Base-by-base conservation (phyloP, 37 sponge, comb jelly and placozoan species). In the Hexactinellida sp. region DNA sequence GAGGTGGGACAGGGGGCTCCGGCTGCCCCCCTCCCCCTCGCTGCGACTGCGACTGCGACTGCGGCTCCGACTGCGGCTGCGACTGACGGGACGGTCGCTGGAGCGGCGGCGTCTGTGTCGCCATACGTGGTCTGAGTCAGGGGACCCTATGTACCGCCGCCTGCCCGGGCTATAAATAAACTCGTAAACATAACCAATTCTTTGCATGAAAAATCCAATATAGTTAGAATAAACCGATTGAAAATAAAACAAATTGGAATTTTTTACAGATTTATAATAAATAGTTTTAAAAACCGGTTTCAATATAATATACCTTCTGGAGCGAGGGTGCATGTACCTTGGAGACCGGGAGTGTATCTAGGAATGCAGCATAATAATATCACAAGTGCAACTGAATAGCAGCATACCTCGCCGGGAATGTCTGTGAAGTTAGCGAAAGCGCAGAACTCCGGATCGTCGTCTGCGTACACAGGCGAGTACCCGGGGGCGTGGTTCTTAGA, bases 351-450 rank as follows among this genome's bases (percentile, higher is more conserved):
- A 63, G 21, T 63, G 21, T 5, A 63, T n/a, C 76, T 63, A n/a
- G 19, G 13, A 63, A 41, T 16, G 13, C 10, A 13, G 47, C 13
- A 41, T 41, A 13, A 16, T 41, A 41, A 5, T 16, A 41, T 16
- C 47, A n/a, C n/a, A n/a, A n/a, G n/a, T n/a, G n/a, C n/a, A n/a
- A n/a, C n/a, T n/a, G n/a, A n/a, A n/a, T n/a, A n/a, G n/a, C n/a
- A 25, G 5, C 28, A 7, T 63, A 63, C 76, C 76, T 63, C 30
- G 21, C 13, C 76, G 5, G 76, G 76, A n/a, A 63, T 63, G 3
- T 63, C 76, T 10, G 76, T 63, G 76, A 63, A 63, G 76, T 10
- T 63, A n/a, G 76, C 25, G 76, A 63, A 63, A 1, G 76, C 76
- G 34, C 76, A 21, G 34, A 25, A 63, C 76, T 63, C 19, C 3